Evolutionary conservation across 1,140 invertebrate species (phyloP).

Genomic region (Hesperophylax magnus): DNA sequence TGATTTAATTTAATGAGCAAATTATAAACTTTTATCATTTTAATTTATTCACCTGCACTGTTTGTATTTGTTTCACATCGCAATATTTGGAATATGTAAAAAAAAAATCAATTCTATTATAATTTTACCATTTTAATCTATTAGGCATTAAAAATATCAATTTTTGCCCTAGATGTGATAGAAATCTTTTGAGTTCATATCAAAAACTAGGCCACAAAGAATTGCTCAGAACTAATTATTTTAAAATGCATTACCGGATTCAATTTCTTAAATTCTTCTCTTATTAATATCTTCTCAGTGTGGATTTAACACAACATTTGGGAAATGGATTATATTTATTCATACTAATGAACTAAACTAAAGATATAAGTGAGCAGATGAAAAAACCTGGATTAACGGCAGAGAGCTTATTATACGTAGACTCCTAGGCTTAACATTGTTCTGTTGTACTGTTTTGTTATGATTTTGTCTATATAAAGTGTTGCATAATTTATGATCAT

Average conservation of each 20-base stretch:
- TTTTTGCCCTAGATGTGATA: no score
- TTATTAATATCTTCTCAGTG: background rate
- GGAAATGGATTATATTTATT: constrained; percentile 15
- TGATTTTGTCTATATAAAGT: background rate
- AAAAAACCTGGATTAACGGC: constrained; percentile 6
- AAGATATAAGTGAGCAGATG: constrained; percentile 25
- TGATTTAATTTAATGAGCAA: background rate
- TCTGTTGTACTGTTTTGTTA: background rate
- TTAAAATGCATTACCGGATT: no score
- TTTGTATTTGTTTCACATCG: no score
- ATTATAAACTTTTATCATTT: background rate
- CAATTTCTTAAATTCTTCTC: background rate
- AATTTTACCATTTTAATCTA: no score
- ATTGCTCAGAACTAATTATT: no score
- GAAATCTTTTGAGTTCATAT: no score
- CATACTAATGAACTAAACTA: constrained; percentile 27
- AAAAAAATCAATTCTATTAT: no score
- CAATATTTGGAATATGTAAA: no score
- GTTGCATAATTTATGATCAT: no score
- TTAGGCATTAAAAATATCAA: no score
- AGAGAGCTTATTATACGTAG: constrained; percentile 36
- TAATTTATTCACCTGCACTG: background rate
- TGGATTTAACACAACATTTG: constrained; percentile 25
- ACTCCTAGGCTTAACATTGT: constrained; percentile 32
- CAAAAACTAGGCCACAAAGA: no score